Base-by-base conservation (phyloP, 1,140 invertebrate genomes). In the Augochlora pura region DNA sequence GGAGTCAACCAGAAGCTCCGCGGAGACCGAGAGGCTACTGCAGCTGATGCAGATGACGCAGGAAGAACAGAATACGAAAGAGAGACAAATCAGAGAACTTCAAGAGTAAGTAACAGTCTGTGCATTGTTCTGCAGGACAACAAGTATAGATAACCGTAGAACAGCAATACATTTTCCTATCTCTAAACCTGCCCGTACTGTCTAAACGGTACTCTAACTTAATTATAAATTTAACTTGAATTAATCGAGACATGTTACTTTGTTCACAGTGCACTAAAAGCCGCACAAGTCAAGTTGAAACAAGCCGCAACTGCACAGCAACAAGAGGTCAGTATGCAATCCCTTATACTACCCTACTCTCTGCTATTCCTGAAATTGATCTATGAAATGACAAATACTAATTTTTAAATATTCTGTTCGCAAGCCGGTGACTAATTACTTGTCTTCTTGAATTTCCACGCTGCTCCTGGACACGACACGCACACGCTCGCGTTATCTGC, bases 41-140 rank as follows among this genome's bases (percentile, higher is more conserved):
- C 96, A 98, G 90, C 94, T 99, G 54, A 96, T 99, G 88, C 97
- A 99, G 94, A 98, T 98, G 95, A 96, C 96, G 82, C 98, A 99
- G 91, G 98, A 99, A 90, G 98, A 99, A 89, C 98, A 99, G 92
- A 97, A 98, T 89, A 94, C 96, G 83, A 98, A 99, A 93, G 98
- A 99, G 90, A 98, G 97, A 92, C 96, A 97, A 92, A 99, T 99
- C 82, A 96, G 97, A 94, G 98, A 99, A 91, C 94, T 99, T 90
- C 97, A 98, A 95, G 97, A 98, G 98, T 99, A 93, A 96, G 96
- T 95, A 74, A 18, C 25, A 46, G 39, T 3, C 42, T 14, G 42
- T 42, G 12, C 42, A 42, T 42, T 42, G 12, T 9, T 12, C 9
- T 9, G 12, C 42, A 42, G 42, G 42, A 9, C 7, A 42, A 42